phyloP scores from a whole-genome alignment of 1,140 invertebrate species.

The Cyclina sinensis region DNA sequence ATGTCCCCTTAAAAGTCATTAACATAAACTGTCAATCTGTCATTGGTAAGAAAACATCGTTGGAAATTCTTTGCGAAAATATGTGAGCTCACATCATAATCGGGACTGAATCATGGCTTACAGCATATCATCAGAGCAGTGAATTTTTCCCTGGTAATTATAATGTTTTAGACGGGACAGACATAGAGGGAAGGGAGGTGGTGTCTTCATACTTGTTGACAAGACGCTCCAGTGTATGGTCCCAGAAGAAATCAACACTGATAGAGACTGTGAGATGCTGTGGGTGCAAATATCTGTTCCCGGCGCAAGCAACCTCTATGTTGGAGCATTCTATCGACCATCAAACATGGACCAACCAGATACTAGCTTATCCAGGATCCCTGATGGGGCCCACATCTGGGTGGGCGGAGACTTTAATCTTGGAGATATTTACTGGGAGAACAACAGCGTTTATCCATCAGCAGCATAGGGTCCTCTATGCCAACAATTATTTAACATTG shows the following conservation, averaged over 20 bases:
- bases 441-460: not conserved
- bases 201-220: slow-evolving; percentile 37
- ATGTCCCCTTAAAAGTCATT: too few relatives aligned
- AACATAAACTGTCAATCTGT: too few relatives aligned
- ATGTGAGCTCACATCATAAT: slow-evolving; percentile 30
- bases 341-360: slow-evolving; percentile 21
- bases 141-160: slow-evolving; percentile 21
- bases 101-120: slow-evolving; percentile 37
- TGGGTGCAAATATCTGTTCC: slow-evolving; percentile 22
- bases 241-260: slow-evolving; percentile 26
- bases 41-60: too few relatives aligned
- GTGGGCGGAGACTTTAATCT: slow-evolving; percentile 32
- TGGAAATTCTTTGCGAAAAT: too few relatives aligned
- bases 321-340: slow-evolving; percentile 44
- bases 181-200: not conserved
- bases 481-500: slow-evolving; percentile 12
- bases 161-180: not conserved
- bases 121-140: not conserved
- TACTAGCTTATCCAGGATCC: slow-evolving; percentile 25
- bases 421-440: slow-evolving; percentile 27
- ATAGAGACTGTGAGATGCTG: slow-evolving; percentile 40
- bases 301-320: slow-evolving; percentile 19
- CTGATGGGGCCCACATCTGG: slow-evolving; percentile 33
- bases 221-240: slow-evolving; percentile 1
- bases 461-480: slow-evolving; percentile 1